Base-by-base conservation (phyloP, 1,140 invertebrate species). In the Leptonema lineaticorne region DNA sequence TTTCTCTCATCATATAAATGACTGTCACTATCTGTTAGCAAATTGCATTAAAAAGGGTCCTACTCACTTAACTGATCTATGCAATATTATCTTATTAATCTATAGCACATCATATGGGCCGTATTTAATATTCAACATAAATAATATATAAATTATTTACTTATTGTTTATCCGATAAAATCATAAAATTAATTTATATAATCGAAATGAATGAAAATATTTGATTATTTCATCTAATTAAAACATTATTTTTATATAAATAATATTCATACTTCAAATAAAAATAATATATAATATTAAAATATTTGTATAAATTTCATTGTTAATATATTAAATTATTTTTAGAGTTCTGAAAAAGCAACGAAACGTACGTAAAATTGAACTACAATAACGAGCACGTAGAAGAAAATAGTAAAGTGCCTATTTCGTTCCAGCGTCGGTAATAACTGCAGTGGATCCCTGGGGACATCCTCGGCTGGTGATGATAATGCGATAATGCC, bases 401-500 rank as follows among this genome's bases (percentile, higher is more conserved):
- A 26, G 6, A 53, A 53, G 50, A 53, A 62, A 62, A 22, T 22
- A 22, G 18, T 62, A 14, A 18, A 46, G 29, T 28, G 33, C 41
- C 59, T 37, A 62, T 28, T 62, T 27, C 59, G 59, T 45, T 41
- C 59, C 45, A 26, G 27, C 16, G 20, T 33, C 30, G 45, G 30
- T 64, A 64, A 64, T 64, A 50, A 26, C 14, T 53, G 59, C 45
- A 64, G 20, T 24, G 45, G 46, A 29, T 37, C 67, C 46, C 67
- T 27, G 41, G 69, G 56, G 60, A 64, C 62, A 48, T 56, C 33
- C 63, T 57, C 29, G 58, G 26, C 65, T 59, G 69, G 69, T 62
- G 69, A 30, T 63, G 64, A 60, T 70, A 70, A 70, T 67, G 63
- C 64, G 64, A 70, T 68, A 68, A 68, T 68, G 28, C 69, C 56